Conservation (phyloP, 2,113 vertebrate genomes). For the Hylia prasina region DNA sequence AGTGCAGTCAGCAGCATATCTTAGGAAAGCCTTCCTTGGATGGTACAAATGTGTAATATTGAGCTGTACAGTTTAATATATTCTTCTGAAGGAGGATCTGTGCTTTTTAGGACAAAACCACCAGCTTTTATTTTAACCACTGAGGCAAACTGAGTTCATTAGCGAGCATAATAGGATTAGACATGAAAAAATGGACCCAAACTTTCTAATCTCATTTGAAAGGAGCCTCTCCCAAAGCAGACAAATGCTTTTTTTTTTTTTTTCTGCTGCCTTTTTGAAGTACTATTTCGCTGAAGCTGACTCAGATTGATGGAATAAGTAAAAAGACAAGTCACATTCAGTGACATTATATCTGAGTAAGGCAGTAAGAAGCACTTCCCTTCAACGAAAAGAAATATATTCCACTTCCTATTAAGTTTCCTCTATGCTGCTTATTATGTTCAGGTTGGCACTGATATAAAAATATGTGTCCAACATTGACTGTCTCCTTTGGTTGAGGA, state of each 20-base stretch:
- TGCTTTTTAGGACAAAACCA: slow-evolving; percentile 34
- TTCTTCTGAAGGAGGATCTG: slow-evolving; percentile 38
- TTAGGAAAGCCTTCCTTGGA: background rate
- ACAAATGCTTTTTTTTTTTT: slow-evolving; percentile 34
- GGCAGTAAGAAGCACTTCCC: slow-evolving; percentile 21
- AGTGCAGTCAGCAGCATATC: background rate
- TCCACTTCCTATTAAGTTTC: slow-evolving; percentile 37
- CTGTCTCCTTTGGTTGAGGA: slow-evolving; percentile 20
- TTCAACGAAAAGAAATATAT: slow-evolving; percentile 12
- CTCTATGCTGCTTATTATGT: slow-evolving; percentile 1
- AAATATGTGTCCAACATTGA: slow-evolving; percentile 17
- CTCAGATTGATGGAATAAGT: slow-evolving; percentile 51
- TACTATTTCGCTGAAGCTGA: slow-evolving; percentile 3
- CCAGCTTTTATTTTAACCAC: slow-evolving; percentile 53
- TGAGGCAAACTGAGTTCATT: slow-evolving; percentile 61
- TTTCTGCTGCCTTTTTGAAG: slow-evolving; percentile 48
- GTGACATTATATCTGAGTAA: slow-evolving; percentile 48
- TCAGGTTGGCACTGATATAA: slow-evolving; percentile 21
- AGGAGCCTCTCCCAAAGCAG: slow-evolving; percentile 49
- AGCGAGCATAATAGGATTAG: slow-evolving; percentile 65
- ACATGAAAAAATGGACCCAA: slow-evolving; percentile 35
- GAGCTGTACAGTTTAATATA: background rate
- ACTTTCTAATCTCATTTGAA: slow-evolving; percentile 63
- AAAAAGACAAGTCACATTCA: slow-evolving; percentile 42
- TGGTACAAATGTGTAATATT: background rate